Percentiles rank a stretch among this genome's conserved stretches.
Conservation (phyloP, 2,888 invertebrate species). For the Sarcophaga carnaria region DNA sequence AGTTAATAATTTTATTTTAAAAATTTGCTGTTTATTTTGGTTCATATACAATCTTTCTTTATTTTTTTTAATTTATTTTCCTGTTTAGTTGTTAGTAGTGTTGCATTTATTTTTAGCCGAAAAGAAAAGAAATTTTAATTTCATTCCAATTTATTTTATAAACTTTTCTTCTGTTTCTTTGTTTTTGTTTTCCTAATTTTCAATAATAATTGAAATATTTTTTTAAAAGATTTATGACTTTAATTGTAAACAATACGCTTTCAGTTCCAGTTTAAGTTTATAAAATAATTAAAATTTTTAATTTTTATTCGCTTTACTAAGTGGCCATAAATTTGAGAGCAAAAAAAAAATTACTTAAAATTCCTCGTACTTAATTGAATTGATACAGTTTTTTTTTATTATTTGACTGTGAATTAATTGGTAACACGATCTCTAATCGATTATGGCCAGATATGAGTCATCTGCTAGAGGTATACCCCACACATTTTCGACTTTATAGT, state of each 20-base stretch:
- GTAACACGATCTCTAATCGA: too few species aligned
- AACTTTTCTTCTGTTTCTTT: neutral
- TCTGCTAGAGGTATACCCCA: too few species aligned
- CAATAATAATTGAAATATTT: slow-evolving; percentile 29
- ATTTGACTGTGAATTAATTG: too few species aligned
- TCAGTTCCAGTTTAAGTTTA: neutral
- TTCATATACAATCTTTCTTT: neutral
- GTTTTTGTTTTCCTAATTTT: neutral
- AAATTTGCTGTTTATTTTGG: neutral
- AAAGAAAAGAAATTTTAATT: neutral
- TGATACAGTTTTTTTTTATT: too few species aligned
- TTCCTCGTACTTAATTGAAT: too few species aligned
- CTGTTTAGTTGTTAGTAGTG: too few species aligned
- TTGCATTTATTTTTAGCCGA: neutral
- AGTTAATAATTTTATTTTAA: neutral
- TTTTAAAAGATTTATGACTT: slow-evolving; percentile 21
- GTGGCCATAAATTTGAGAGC: neutral
- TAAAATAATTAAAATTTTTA: neutral
- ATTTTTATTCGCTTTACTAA: neutral
- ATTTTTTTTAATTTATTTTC: slow-evolving; percentile 8
- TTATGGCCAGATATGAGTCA: too few species aligned
- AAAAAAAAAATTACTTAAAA: neutral
- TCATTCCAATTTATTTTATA: neutral
- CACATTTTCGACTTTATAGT: too few species aligned
- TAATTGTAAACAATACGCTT: slow-evolving; percentile 13